Base-by-base conservation (phyloP, 2,888 invertebrate species). In the Pachliopta kotzebuea region DNA sequence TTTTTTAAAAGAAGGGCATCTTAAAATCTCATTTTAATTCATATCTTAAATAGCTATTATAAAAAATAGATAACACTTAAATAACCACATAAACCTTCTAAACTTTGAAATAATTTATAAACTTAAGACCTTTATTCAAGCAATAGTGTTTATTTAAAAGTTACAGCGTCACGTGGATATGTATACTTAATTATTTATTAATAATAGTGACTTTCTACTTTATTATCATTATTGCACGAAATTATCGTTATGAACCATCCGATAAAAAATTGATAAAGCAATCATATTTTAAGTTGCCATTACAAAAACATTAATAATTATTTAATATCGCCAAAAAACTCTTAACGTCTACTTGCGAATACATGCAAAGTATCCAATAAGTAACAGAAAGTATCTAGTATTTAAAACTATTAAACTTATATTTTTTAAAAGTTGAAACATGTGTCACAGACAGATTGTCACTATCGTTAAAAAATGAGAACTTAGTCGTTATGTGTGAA, bases 251-350 rank as follows among this genome's bases (percentile, higher is more conserved):
- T 54, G 45, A 54, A 60, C n/a, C 54, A 55, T 57, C 14, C 37
- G 31, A 49, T 50, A 63, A 49, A 29, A 23, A 23, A 62, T 52
- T 31, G 23, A 29, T 23, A 7, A 55, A n/a, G 18, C 29, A 59
- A 45, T 58, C 9, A 45, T 4, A 4, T 26, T 29, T 21, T n/a
- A 45, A 45, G 37, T 45, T 26, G 26, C n/a, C n/a, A 57, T 50
- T 58, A 20, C 29, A 11, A 50, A 65, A 67, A 63, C 53, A 68
- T 63, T 63, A 54, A 37, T 37, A 37, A 37, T 14, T 37, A 37
- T 37, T 37, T 14, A 37, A 37, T 31, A 31, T 11, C 14, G 14
- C 11, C 11, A 2, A 37, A 11, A 11, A 11, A 14, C n/a, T n/a
- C n/a, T n/a, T n/a, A n/a, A n/a, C n/a, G n/a, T n/a, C n/a, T n/a